These are phyloP conservation scores for Atethmia centrago DNA, from an alignment of 2,888 invertebrate genomes.

Conservation along the genomic window DNA sequence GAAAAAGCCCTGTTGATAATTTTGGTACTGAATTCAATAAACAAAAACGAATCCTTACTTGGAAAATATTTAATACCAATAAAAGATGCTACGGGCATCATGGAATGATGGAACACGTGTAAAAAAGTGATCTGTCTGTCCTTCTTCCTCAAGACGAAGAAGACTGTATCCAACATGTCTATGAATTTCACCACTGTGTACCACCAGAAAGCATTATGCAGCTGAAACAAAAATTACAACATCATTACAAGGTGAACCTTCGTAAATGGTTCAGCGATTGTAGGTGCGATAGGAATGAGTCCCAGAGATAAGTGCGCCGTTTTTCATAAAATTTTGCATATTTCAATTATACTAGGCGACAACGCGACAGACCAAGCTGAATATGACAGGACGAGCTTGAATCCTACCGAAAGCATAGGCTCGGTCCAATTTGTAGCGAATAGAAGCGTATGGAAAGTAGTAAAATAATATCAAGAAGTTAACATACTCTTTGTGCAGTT, in stretches of 20 bases:
- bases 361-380: too few relatives aligned
- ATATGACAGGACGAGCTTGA: background rate
- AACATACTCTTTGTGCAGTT: constrained; percentile 24
- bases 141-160: constrained; percentile 95
- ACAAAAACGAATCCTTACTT: constrained; percentile 66
- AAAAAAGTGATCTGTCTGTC: constrained; percentile 94
- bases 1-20: background rate
- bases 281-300: background rate
- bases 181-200: constrained; percentile 94
- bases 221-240: constrained; percentile 38
- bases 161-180: constrained; percentile 94
- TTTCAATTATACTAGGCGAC: too few relatives aligned
- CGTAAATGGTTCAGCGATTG: background rate
- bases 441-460: background rate
- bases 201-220: constrained; percentile 46
- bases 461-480: background rate
- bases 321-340: too few relatives aligned
- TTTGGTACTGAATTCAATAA: background rate
- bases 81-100: constrained; percentile 88
- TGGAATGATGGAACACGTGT: constrained; percentile 96
- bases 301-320: background rate
- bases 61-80: constrained; percentile 63
- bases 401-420: background rate
- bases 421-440: background rate
- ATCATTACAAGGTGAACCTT: background rate